These are phyloP conservation scores for Empidonax traillii DNA, from an alignment of 2,113 vertebrate genomes.

Conservation along the genomic window DNA sequence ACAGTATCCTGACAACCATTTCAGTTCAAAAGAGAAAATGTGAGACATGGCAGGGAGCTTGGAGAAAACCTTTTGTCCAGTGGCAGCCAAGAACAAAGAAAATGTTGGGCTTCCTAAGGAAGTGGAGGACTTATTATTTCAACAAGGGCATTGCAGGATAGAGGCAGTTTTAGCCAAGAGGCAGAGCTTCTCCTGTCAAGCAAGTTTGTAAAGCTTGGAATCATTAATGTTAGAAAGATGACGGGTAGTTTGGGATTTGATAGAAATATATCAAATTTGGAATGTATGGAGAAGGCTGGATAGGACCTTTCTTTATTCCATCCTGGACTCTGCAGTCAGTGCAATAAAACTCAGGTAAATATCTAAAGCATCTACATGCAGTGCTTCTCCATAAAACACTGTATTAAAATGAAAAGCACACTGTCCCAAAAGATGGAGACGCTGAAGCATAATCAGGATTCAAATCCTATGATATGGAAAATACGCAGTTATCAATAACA, in stretches of 20 bases:
- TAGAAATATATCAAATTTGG: not conserved
- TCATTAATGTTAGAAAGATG: not conserved
- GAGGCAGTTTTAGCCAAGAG: not conserved
- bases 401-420: not conserved
- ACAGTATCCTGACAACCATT: not conserved
- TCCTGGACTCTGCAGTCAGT: not conserved
- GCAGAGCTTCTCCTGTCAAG: not conserved
- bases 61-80: fast-evolving
- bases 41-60: not conserved
- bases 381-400: not conserved
- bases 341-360: not conserved
- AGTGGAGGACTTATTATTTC: not conserved
- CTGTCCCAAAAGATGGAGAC: not conserved
- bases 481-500: not conserved
- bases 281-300: not conserved
- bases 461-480: not conserved
- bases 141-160: not conserved
- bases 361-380: not conserved
- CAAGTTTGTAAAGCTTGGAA: not conserved
- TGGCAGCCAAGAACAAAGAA: not conserved
- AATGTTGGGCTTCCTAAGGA: not conserved
- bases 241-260: not conserved
- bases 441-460: not conserved
- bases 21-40: not conserved
- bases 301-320: not conserved